Conservation (phyloP, 2,888 invertebrate genomes). For the Athalia rosae region DNA sequence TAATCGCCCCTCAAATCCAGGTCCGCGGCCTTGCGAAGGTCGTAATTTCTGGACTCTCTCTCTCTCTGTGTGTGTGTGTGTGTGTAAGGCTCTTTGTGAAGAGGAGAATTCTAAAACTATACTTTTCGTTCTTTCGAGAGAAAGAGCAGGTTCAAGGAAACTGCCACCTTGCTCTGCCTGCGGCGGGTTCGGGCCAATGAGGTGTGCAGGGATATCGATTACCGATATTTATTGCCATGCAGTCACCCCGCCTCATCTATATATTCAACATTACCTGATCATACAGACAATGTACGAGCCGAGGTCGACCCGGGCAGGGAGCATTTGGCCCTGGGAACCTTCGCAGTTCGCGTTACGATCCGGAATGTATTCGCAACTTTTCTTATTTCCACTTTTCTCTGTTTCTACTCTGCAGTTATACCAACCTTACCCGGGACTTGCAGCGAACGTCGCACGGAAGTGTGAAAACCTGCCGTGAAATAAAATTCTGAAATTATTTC, state of each 20-base stretch:
- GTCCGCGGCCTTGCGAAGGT: neutral
- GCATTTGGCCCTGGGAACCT: neutral
- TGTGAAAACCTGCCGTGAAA: too few relatives aligned
- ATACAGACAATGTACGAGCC: slow-evolving; percentile 44
- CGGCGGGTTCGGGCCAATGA: slow-evolving; percentile 59
- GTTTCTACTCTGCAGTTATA: neutral
- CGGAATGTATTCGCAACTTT: slow-evolving; percentile 34
- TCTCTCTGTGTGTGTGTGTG: too few relatives aligned
- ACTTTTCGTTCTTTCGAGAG: neutral
- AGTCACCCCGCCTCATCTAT: slow-evolving; percentile 56
- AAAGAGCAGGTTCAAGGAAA: slow-evolving; percentile 30
- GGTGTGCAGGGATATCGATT: slow-evolving; percentile 63
- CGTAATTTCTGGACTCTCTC: neutral
- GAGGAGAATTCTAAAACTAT: slow-evolving; percentile 11
- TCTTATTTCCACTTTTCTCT: slow-evolving; percentile 9
- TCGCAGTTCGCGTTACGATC: neutral
- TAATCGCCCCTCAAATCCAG: slow-evolving; percentile 20
- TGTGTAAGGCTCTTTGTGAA: neutral
- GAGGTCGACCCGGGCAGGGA: slow-evolving; percentile 35
- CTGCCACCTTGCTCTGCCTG: slow-evolving; percentile 50
- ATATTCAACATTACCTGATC: slow-evolving; percentile 51
- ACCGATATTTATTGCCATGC: slow-evolving; percentile 68
- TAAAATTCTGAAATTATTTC: too few relatives aligned
- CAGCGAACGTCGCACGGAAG: neutral
- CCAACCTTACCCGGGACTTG: neutral